These are phyloP conservation scores for Eupeodes luniger DNA, from an alignment of 2,888 invertebrate species.

Conservation along the genomic window DNA sequence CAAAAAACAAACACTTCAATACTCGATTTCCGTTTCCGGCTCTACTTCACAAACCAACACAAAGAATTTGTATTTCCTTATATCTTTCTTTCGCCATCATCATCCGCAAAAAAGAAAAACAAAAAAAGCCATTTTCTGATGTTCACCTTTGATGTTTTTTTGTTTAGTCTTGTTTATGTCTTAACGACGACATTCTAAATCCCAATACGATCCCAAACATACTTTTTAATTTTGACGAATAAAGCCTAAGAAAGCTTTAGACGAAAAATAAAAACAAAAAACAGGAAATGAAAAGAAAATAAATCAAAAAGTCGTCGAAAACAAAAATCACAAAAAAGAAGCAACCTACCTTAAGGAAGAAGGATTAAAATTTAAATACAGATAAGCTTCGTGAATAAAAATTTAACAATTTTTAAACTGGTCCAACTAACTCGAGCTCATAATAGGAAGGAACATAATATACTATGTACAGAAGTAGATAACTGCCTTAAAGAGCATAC, in stretches of 20 bases:
- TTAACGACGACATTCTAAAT: constrained; percentile 46
- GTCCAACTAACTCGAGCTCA: no score
- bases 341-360: no score
- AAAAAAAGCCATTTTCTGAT: constrained; percentile 54
- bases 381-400: no score
- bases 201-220: constrained; percentile 16
- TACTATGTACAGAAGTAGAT: no score
- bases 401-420: no score
- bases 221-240: constrained; percentile 4
- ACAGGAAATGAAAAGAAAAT: constrained; percentile 13
- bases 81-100: background rate
- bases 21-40: constrained; percentile 12
- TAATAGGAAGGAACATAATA: no score
- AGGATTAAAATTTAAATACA: no score
- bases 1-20: background rate
- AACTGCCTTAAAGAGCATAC: no score
- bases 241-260: background rate
- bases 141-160: constrained; percentile 13
- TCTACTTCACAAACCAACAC: background rate
- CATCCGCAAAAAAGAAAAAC: constrained; percentile 37
- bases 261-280: background rate
- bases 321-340: no score
- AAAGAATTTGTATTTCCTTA: background rate
- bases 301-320: background rate
- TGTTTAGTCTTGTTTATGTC: constrained; percentile 50